A percentile compares a stretch with the other conserved stretches of the same genome.
Conservation (phyloP, 1,140 invertebrate genomes). For the Aphelinus atriplicis region DNA sequence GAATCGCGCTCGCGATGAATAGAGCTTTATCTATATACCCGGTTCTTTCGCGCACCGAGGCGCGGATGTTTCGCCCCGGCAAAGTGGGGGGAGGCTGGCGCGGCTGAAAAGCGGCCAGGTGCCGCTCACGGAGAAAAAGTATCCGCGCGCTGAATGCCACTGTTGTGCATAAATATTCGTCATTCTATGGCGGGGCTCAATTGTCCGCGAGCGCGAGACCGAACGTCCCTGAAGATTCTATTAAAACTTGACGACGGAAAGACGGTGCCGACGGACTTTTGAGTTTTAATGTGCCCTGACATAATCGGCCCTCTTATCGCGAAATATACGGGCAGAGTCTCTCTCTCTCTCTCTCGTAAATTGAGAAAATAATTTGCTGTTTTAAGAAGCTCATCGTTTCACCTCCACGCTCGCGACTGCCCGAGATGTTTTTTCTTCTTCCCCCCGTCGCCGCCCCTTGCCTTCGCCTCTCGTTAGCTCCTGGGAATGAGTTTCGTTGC, state of each 20-base stretch:
- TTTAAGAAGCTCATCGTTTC: slow-evolving; percentile 44
- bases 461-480: slow-evolving; percentile 16
- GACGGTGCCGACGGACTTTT: slow-evolving; percentile 42
- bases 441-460: neutral
- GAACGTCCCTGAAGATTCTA: slow-evolving; percentile 14
- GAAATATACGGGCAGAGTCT: slow-evolving; percentile 48
- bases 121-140: neutral
- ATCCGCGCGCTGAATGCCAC: neutral
- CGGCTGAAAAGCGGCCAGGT: neutral
- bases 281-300: slow-evolving; percentile 58
- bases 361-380: slow-evolving; percentile 58
- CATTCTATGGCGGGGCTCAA: neutral
- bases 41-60: no score
- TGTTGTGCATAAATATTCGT: neutral
- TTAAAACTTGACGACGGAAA: slow-evolving; percentile 40
- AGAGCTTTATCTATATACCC: no score
- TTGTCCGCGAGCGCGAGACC: neutral
- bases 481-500: slow-evolving; percentile 1
- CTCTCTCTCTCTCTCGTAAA: slow-evolving; percentile 49
- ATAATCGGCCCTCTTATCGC: slow-evolving; percentile 57
- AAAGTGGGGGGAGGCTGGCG: slow-evolving; percentile 11
- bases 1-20: no score
- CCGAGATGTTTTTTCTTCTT: neutral
- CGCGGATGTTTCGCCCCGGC: neutral
- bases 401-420: neutral